Evolutionary conservation across 2,888 invertebrate genomes (phyloP), one percentile per base, ranked within the genome.

Genomic region (Nemotelus pantherinus): DNA sequence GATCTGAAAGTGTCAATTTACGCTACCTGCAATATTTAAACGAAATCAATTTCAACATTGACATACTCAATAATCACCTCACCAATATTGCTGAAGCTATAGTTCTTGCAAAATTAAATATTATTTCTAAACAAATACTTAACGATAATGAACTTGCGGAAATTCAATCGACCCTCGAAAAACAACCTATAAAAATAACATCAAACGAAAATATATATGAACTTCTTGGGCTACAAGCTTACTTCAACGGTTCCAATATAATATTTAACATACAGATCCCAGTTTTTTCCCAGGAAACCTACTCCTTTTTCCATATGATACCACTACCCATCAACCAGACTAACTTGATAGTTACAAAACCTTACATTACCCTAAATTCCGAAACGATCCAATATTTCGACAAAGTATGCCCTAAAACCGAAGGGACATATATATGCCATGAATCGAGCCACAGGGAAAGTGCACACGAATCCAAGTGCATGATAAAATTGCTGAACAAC

Each of bases 51-150:
- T 78, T 53, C 65, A 25, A 78, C 44, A 78, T 78, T 10, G 70
- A 76, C 10, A 39, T 76, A 6, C 43, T 76, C 3, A 68, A 71
- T n/a, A 44, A 75, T 55, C 75, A 78, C 41, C 7, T 76, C 6
- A 53, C 43, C 44, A 43, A 63, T 2, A 71, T 76, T 45, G 67
- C 75, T 10, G 70, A 78, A 76, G 50, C 78, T 45, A 76, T 76
- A 60, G 60, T 55, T 7, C 44, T 78, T 25, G 76, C 78, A 50
- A 78, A 60, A 75, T 45, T 78, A 44, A 75, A 76, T 45, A 57
- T 78, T n/a, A 76, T 78, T 63, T 70, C 78, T n/a, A 78, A 70
- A 70, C 78, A 68, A 48, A 70, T 78, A 25, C 68, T 78, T 2
- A 74, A 70, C 60, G 68, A 60, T 6, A 44, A 68, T 44, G 76